phyloP scores from a whole-genome alignment of 2,113 vertebrate species.

The Lanius ludovicianus region DNA sequence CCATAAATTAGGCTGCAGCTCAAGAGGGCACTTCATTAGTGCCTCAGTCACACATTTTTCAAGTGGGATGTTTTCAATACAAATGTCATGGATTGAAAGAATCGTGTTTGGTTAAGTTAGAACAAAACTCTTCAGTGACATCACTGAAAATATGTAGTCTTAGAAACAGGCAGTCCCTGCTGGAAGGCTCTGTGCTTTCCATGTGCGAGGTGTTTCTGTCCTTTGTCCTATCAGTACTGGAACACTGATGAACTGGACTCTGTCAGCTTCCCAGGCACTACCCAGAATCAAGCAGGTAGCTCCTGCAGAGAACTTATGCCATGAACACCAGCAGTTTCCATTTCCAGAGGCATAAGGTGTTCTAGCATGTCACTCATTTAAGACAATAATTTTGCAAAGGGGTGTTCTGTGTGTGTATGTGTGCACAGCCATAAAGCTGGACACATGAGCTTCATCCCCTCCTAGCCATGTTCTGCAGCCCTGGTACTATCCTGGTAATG shows the following conservation, averaged over 20 bases:
- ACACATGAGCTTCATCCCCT: neutral
- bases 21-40: neutral
- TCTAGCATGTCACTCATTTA: neutral
- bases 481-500: neutral
- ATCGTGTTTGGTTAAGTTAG: neutral
- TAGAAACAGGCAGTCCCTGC: neutral
- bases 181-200: neutral
- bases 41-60: neutral
- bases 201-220: neutral
- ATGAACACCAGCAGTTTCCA: neutral
- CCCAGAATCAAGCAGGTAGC: neutral
- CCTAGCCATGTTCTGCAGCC: neutral
- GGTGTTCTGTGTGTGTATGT: neutral
- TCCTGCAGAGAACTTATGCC: neutral
- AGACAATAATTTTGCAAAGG: neutral
- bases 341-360: neutral
- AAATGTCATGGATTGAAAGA: neutral
- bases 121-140: neutral
- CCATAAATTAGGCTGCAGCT: neutral
- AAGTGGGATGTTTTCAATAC: neutral
- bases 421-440: neutral
- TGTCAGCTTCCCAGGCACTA: too few relatives aligned
- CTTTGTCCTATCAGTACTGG: neutral
- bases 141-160: neutral
- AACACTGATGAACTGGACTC: too few relatives aligned